These are phyloP conservation scores for Yoshiicerus persimilis DNA, from an alignment of 1,140 invertebrate species.

Conservation along the genomic window DNA sequence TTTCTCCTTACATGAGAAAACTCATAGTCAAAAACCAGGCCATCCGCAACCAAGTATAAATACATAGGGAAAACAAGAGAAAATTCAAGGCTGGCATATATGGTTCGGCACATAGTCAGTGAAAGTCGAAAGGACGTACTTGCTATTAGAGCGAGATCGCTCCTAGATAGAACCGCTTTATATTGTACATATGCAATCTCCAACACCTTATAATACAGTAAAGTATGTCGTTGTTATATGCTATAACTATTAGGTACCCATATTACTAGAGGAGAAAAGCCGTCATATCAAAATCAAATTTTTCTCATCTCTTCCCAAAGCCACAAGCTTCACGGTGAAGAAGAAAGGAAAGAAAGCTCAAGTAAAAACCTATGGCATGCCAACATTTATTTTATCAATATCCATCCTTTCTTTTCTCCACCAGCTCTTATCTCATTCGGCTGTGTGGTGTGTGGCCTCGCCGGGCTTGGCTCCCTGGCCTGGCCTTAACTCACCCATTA, in stretches of 20 bases:
- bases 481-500: not conserved
- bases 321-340: not conserved
- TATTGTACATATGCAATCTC: no score
- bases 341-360: not conserved
- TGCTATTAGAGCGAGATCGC: not conserved
- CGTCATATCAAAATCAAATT: slow-evolving; percentile 21
- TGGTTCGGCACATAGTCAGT: not conserved
- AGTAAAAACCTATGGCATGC: not conserved
- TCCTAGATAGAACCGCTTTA: not conserved
- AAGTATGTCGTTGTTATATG: not conserved
- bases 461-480: no score
- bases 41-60: not conserved
- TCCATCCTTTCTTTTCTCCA: not conserved
- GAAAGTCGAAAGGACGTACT: not conserved
- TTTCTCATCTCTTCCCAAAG: slow-evolving; percentile 9
- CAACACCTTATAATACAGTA: not conserved
- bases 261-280: not conserved
- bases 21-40: not conserved
- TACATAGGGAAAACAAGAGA: not conserved
- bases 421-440: not conserved
- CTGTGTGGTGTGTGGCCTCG: not conserved
- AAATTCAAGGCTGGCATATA: not conserved
- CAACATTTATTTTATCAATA: slow-evolving; percentile 19
- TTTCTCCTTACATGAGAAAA: not conserved
- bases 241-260: not conserved